Conservation (phyloP, 2,113 vertebrate genomes). For the Pseudopodoces humilis region DNA sequence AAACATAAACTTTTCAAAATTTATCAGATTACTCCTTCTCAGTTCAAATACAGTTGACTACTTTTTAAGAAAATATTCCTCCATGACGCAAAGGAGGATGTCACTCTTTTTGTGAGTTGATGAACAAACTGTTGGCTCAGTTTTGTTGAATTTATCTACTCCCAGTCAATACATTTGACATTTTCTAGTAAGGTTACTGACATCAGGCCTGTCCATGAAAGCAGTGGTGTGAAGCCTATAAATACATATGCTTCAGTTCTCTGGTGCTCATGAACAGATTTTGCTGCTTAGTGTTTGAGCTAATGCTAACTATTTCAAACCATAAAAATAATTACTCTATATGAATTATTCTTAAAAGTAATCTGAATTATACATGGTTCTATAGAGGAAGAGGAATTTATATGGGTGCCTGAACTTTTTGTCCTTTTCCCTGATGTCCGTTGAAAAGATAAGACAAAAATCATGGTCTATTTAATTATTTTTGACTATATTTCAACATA, state of each 20-base stretch:
- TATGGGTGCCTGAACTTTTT: not conserved
- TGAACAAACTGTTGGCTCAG: not conserved
- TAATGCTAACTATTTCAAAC: not conserved
- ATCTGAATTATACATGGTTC: not conserved
- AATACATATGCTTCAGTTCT: not conserved
- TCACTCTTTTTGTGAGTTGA: not conserved
- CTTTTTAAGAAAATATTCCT: conserved; percentile 13
- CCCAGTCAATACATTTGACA: not conserved
- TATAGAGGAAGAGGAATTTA: not conserved
- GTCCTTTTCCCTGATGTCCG: not conserved
- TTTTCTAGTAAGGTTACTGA: not conserved
- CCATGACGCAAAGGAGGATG: not conserved
- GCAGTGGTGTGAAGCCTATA: not conserved
- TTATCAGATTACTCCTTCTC: not conserved
- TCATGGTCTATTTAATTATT: not conserved
- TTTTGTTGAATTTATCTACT: conserved; percentile 24
- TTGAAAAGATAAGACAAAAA: not conserved
- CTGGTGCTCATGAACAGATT: not conserved
- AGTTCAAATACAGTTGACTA: not conserved
- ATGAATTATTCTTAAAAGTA: not conserved
- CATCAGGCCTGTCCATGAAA: not conserved
- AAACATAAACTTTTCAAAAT: not conserved
- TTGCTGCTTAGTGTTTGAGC: not conserved
- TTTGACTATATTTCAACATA: not conserved
- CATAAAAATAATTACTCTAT: not conserved